Percentiles rank a stretch among this genome's conserved stretches.
phyloP scores from a whole-genome alignment of 2,113 vertebrate species.

The Indicator maculatus region DNA sequence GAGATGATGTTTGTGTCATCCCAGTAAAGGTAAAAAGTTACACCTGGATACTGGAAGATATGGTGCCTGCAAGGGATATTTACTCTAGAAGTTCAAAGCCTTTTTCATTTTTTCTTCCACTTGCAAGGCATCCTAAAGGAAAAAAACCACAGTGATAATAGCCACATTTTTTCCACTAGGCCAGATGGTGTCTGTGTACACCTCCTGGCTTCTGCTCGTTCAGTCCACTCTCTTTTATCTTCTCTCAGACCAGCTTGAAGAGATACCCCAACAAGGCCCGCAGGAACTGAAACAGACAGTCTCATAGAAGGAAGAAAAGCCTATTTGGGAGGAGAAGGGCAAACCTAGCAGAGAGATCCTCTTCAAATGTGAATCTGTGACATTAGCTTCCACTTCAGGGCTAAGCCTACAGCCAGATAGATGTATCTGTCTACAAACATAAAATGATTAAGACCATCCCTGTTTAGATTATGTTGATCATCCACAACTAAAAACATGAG shows the following conservation, averaged over 20 bases:
- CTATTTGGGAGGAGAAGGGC: neutral
- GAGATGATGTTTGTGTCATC: neutral
- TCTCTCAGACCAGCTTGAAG: neutral
- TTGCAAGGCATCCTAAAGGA: neutral
- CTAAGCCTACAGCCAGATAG: neutral
- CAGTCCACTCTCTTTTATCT: neutral
- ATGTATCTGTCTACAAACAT: neutral
- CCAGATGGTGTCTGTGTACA: neutral
- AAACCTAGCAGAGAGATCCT: neutral
- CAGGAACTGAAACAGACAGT: neutral
- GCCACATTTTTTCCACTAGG: neutral
- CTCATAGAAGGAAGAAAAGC: neutral
- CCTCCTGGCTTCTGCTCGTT: neutral
- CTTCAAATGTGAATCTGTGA: neutral
- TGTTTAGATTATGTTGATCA: neutral
- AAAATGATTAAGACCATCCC: neutral
- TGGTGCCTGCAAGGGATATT: fast-evolving
- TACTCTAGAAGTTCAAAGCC: neutral
- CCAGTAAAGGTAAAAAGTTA: neutral
- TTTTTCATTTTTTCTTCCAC: neutral
- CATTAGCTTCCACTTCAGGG: neutral
- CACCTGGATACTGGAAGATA: neutral
- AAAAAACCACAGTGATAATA: neutral
- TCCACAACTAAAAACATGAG: neutral
- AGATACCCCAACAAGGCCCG: neutral